Base-by-base conservation (phyloP, 2,888 invertebrate genomes). In the Syritta pipiens region DNA sequence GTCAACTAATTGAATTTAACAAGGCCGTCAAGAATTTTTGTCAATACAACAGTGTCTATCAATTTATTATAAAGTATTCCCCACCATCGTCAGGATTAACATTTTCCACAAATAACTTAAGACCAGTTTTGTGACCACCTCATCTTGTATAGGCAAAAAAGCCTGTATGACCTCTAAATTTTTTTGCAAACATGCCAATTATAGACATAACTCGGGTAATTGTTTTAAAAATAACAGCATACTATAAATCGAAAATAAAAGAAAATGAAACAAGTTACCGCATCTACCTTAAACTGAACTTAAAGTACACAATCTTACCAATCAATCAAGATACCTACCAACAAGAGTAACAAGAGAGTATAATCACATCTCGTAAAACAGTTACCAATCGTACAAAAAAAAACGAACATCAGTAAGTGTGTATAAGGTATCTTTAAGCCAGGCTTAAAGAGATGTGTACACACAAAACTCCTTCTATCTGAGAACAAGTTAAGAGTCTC, bases 401-500 rank as follows among this genome's bases (percentile, higher is more conserved):
- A 37, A 53, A 20, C 6, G 32, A 48, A n/a, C 35, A 7, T 35
- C 28, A 57, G 48, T 10, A 44, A 19, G 20, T 44, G 44, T 17
- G 10, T 44, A n/a, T 26, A 37, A n/a, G n/a, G 17, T 60, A 60
- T 67, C 46, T 62, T 44, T 74, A 57, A 68, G 67, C 68, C 62
- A 28, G 74, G 62, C 46, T 57, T 24, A 30, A 59, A 77, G 57
- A 79, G 67, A 74, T 53, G 17, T n/a, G n/a, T 53, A 32, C 17
- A 46, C 24, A 42, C 28, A 30, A 20, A 37, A 40, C 46, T 63
- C 37, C 44, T 59, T 53, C 46, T 35, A 26, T 24, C 35, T 55
- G 55, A 57, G 67, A 79, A 68, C 67, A 37, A 74, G 67, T 74
- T 79, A 79, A 79, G 79, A 79, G 79, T 53, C 28, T 40, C 17